These are phyloP conservation scores for Lepidostoma basale DNA, from an alignment of 1,140 invertebrate genomes.

Conservation along the genomic window DNA sequence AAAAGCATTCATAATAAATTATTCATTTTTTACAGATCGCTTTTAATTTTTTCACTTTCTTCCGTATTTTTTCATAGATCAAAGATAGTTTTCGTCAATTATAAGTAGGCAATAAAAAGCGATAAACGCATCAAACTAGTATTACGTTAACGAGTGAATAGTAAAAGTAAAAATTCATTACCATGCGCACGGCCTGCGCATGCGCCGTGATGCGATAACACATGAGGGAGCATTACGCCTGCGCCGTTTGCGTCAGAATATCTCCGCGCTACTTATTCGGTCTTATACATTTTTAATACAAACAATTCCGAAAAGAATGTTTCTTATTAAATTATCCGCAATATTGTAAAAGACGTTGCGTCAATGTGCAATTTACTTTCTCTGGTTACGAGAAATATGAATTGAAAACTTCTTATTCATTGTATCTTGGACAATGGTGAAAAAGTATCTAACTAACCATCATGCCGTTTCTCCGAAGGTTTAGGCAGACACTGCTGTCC, in stretches of 20 bases:
- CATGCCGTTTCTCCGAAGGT: too few species aligned
- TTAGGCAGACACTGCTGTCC: too few species aligned
- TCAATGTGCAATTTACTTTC: constrained; percentile 4
- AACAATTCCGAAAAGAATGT: neutral
- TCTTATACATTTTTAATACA: neutral
- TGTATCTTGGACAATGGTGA: too few species aligned
- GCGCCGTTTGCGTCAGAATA: neutral
- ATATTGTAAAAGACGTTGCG: neutral
- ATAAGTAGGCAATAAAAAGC: too few species aligned
- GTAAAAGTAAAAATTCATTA: neutral
- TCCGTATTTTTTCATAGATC: too few species aligned
- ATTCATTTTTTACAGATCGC: too few species aligned
- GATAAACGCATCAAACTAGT: neutral
- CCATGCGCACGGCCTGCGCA: neutral
- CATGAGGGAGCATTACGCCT: neutral
- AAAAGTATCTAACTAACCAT: too few species aligned
- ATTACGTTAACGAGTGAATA: neutral
- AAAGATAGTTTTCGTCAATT: too few species aligned
- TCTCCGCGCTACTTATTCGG: neutral
- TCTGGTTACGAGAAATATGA: constrained; percentile 6
- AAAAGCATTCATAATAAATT: too few species aligned
- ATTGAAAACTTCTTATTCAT: neutral
- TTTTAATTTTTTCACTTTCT: too few species aligned
- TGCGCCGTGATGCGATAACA: neutral
- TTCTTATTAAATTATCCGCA: constrained; percentile 4